Conservation (phyloP, 2,888 invertebrate species). For the Eristalis tenax region DNA sequence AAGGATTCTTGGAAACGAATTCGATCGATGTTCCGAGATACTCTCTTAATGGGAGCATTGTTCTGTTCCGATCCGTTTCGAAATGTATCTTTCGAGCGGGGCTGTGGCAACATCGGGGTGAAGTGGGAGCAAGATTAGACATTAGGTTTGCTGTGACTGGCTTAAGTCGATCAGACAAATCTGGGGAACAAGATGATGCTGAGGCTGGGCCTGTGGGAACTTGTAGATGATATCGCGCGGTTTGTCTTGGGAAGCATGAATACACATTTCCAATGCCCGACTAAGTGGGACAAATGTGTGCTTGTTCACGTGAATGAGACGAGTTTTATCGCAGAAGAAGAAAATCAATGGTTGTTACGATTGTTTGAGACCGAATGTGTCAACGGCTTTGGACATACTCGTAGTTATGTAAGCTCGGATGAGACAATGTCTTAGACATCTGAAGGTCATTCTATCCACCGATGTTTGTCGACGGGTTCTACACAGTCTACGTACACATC, state of each 20-base stretch:
- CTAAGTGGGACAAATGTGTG: neutral
- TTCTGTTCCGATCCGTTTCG: constrained; percentile 26
- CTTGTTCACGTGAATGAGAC: neutral
- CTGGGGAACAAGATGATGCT: neutral
- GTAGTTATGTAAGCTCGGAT: too few relatives aligned
- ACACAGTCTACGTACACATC: too few relatives aligned
- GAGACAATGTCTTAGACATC: too few relatives aligned
- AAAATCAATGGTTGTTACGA: neutral
- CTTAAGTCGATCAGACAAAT: neutral
- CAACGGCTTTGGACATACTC: neutral
- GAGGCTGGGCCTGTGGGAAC: neutral
- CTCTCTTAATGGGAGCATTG: constrained; percentile 54
- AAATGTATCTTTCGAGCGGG: neutral
- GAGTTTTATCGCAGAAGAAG: neutral
- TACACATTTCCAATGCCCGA: neutral
- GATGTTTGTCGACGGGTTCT: too few relatives aligned
- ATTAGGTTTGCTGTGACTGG: neutral
- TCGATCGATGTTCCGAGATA: constrained; percentile 43
- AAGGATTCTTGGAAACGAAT: constrained; percentile 57
- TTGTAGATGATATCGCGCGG: neutral
- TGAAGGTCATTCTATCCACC: too few relatives aligned
- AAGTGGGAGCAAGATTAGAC: too few relatives aligned
- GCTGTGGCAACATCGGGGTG: too few relatives aligned
- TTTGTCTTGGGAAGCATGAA: neutral
- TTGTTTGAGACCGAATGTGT: neutral